A percentile compares a stretch with the other conserved stretches of the same genome.
These are phyloP conservation scores for Holothuria glaberrima DNA, from an alignment of 35 echinoderm and acorn worm genomes.

Conservation along the genomic window DNA sequence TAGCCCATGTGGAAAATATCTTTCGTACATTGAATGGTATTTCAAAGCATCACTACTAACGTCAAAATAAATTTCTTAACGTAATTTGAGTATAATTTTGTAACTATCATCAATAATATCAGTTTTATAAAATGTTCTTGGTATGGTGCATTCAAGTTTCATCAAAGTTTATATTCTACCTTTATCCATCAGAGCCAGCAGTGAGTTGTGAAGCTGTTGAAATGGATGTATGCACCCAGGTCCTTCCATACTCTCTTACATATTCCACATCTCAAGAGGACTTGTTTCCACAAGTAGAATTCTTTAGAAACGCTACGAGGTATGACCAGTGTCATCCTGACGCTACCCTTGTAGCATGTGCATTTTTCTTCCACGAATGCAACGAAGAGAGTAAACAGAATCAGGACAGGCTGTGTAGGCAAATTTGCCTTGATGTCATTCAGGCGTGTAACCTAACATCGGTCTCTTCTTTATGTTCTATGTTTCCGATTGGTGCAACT, in stretches of 20 bases:
- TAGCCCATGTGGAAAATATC: too few species aligned
- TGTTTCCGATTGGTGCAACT: slow-evolving; percentile 12
- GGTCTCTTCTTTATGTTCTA: background rate
- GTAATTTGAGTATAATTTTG: too few species aligned
- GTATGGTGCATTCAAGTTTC: background rate
- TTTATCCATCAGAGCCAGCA: background rate
- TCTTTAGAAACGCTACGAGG: too few species aligned
- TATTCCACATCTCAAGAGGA: slow-evolving; percentile 7
- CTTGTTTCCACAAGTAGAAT: background rate
- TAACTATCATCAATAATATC: too few species aligned
- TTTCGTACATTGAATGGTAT: too few species aligned
- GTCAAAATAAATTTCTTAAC: too few species aligned
- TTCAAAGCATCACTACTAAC: too few species aligned
- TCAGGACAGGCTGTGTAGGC: background rate
- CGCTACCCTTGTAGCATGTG: background rate
- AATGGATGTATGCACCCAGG: background rate
- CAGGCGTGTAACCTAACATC: background rate
- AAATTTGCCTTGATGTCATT: background rate
- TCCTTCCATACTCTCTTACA: slow-evolving; percentile 17
- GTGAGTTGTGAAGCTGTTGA: background rate
- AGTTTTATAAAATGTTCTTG: too few species aligned
- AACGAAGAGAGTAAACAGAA: background rate
- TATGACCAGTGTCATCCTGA: background rate
- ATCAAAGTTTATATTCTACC: too few species aligned
- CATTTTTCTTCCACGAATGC: background rate